Base-by-base conservation (phyloP, 2,113 vertebrate species). In the Fregetta grallaria region DNA sequence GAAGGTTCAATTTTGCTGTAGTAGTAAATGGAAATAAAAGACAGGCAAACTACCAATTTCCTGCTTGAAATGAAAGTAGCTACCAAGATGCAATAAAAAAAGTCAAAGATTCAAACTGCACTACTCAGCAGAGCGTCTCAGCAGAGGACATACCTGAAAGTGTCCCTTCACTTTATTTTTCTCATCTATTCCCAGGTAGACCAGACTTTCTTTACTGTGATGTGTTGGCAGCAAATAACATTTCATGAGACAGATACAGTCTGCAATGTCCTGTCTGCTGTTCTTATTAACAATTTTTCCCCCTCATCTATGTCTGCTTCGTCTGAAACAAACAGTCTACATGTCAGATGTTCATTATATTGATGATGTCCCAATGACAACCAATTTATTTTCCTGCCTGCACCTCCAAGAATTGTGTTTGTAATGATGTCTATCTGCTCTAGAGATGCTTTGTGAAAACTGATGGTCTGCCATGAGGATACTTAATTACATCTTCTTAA, bases 401-500 rank as follows among this genome's bases (percentile, higher is more conserved):
- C 85, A 90, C 79, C 81, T 92, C 91, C 52, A 91, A 62, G 81
- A 94, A 96, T 77, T 95, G 72, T 80, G 94, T 96, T 96, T 95
- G 91, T 92, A 96, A 96, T 85, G 94, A 96, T 87, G 80, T 65
- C 82, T 94, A 77, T 79, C 68, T 91, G 80, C 74, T 91, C 65
- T 86, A 88, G 94, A 96, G 84, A 88, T 91, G 93, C 88, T 96
- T 95, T 94, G 81, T 82, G 77, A 87, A 91, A 94, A 93, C 88
- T 66, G 63, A 92, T 94, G 84, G 52, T 74, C 94, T 95, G 93
- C 96, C 94, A 94, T 83, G 42, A 36, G 67, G 86, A 76, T 91
- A 95, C 93, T 97, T 97, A 96, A 96, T 97, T 97, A 94, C n/a
- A 89, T 90, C 91, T 96, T 96, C 92, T 94, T 96, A 97, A 97